Percentiles rank a stretch among this genome's conserved stretches.
These are phyloP conservation scores for Eupsilia transversa DNA, from an alignment of 2,888 invertebrate species.

Conservation along the genomic window DNA sequence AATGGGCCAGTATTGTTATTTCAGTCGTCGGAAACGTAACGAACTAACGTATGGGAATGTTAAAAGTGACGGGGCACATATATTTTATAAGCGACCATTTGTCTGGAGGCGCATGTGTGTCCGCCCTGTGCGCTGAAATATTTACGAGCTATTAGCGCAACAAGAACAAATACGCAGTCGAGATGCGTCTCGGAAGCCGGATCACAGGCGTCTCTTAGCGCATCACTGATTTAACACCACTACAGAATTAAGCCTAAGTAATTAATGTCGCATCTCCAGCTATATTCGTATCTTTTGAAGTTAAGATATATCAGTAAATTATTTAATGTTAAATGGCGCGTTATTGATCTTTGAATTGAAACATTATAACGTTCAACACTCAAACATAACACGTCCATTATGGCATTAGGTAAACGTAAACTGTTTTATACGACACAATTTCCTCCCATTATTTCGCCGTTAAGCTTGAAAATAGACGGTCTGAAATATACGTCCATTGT, in stretches of 20 bases:
- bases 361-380: conserved; percentile 45
- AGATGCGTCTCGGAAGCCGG: conserved; percentile 69
- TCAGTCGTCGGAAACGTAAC: conserved; percentile 87
- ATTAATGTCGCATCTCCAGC: conserved; percentile 77
- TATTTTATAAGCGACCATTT: conserved; percentile 88
- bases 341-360: conserved; percentile 62
- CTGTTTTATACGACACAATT: conserved; percentile 29
- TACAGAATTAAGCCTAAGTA: conserved; percentile 76
- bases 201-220: conserved; percentile 78
- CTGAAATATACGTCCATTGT: conserved; percentile 24
- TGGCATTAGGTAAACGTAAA: conserved; percentile 34
- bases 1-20: conserved; percentile 86
- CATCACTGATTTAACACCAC: conserved; percentile 86
- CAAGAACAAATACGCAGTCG: conserved; percentile 79
- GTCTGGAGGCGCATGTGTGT: conserved; percentile 85
- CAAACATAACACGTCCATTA: conserved; percentile 35
- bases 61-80: conserved; percentile 85
- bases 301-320: conserved; percentile 60
- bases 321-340: conserved; percentile 55
- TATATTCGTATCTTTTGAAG: conserved; percentile 77
- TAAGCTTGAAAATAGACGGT: conserved; percentile 38
- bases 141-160: conserved; percentile 89
- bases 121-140: conserved; percentile 84
- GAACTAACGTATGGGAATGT: conserved; percentile 86
- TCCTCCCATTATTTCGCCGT: conserved; percentile 30